Base-by-base conservation (phyloP, 1,140 invertebrate species). In the Drosophila ohnishii region DNA sequence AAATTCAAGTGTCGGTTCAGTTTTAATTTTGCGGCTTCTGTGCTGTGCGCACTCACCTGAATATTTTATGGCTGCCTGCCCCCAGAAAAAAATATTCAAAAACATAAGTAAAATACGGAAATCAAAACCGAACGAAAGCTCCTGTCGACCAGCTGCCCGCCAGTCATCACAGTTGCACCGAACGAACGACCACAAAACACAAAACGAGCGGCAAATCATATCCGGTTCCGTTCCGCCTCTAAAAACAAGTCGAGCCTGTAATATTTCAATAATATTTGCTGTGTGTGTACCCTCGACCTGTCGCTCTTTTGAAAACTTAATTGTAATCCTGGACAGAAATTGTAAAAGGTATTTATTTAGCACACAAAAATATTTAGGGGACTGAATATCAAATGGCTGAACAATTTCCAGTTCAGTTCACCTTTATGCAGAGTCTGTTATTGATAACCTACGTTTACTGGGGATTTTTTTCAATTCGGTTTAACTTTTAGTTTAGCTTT, bases 171-270 rank as follows among this genome's bases (percentile, higher is more conserved):
- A 51, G 16, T 34, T 51, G 28, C 19, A 13, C 9, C n/a, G n/a
- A 32, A 16, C n/a, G n/a, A 32, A 16, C 47, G 16, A 53, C 51
- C 51, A 55, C 51, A 55, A 37, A 71, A 45, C 22, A 42, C 55
- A 67, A 50, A 71, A 59, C 60, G 37, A 61, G 56, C 42, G 61
- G 64, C 73, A 82, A 75, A 78, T 86, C 75, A 87, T 82, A 82
- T 86, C 83, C 82, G 82, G 61, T 87, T 86, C 71, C 75, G 82
- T 35, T 69, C 44, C 30, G 74, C 78, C 81, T 50, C 71, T 65
- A 59, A 62, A 78, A 81, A 55, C 61, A 82, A 87, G 62, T 85
- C 70, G 63, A 42, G 82, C 79, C 39, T 82, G 75, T 78, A 72
- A 82, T 75, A 75, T 78, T 61, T 64, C 19, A 64, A 64, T 42